Conservation (phyloP, 1,140 invertebrate genomes). For the Polyergus mexicanus region DNA sequence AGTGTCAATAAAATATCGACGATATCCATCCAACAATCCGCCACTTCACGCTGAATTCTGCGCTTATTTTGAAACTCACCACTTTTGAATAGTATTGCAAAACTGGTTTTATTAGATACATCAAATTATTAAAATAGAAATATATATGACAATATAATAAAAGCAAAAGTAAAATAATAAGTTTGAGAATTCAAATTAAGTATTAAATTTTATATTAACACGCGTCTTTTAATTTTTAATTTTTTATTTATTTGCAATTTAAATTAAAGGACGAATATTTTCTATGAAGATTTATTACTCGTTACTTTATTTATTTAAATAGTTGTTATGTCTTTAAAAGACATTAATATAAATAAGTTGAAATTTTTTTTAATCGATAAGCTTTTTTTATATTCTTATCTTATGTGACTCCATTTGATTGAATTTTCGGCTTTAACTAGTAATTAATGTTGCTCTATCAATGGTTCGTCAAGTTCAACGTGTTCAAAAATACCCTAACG, state of each 20-base stretch:
- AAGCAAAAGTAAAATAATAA: neutral
- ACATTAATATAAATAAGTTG: neutral
- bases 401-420: neutral
- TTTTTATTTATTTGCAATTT: neutral
- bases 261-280: neutral
- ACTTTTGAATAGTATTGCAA: neutral
- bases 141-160: neutral
- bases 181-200: neutral
- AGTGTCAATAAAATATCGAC: conserved; percentile 37
- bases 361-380: neutral
- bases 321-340: no score
- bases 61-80: conserved; percentile 24
- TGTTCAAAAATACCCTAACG: neutral
- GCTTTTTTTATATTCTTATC: neutral
- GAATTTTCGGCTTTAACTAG: neutral
- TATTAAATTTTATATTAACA: neutral
- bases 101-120: neutral
- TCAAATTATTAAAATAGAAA: neutral
- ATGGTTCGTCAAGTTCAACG: neutral
- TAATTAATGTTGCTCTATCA: neutral
- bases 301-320: neutral
- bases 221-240: neutral
- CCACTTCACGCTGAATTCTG: neutral
- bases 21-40: conserved; percentile 8
- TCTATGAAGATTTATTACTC: neutral